Evolutionary conservation across 2,888 invertebrate genomes (phyloP).

Genomic region (Caradrina kadenii): DNA sequence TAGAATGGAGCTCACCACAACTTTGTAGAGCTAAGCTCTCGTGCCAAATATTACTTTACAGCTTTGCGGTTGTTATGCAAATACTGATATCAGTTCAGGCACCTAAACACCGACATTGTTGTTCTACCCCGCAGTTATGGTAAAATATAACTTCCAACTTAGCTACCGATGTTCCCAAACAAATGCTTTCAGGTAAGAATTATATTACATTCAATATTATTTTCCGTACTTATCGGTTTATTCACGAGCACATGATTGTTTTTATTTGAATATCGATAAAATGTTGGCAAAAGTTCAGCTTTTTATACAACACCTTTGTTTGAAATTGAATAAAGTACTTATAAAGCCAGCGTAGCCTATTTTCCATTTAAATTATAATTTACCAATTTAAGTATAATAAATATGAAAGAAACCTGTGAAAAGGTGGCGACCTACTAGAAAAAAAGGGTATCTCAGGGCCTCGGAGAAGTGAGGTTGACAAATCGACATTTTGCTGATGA

Average conservation of each 20-base stretch:
- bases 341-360: not conserved
- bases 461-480: no score
- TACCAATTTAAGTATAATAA: slow-evolving; percentile 24
- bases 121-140: slow-evolving; percentile 60
- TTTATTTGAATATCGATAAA: slow-evolving; percentile 16
- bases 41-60: slow-evolving; percentile 73
- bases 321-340: slow-evolving; percentile 7
- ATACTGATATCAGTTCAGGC: slow-evolving; percentile 66
- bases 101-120: slow-evolving; percentile 66
- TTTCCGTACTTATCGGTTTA: slow-evolving; percentile 26
- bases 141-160: slow-evolving; percentile 41
- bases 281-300: slow-evolving; percentile 8
- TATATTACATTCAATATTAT: slow-evolving; percentile 35
- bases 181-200: slow-evolving; percentile 40
- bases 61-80: slow-evolving; percentile 72
- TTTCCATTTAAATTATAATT: slow-evolving; percentile 35
- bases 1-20: slow-evolving; percentile 66
- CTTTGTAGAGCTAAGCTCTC: slow-evolving; percentile 67
- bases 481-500: not conserved
- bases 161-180: slow-evolving; percentile 33
- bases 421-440: not conserved
- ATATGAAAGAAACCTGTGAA: slow-evolving; percentile 15
- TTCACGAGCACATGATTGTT: slow-evolving; percentile 14
- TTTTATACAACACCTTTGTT: slow-evolving; percentile 6
- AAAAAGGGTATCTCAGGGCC: not conserved